phyloP scores from a whole-genome alignment of 2,888 invertebrate genomes.

The Rutpela maculata region DNA sequence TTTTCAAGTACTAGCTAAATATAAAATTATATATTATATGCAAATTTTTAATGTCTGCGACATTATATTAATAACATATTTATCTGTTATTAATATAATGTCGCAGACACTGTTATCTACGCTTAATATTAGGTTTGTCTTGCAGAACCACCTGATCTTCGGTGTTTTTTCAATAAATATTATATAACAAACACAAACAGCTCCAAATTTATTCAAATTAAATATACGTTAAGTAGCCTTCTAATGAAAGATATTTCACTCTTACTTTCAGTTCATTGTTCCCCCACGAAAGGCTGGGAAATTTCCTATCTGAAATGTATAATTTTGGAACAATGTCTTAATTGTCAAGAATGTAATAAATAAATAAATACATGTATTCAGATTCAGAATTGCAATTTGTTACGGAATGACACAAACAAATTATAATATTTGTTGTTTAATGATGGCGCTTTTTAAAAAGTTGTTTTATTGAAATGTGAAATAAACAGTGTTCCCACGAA shows the following conservation, averaged over 20 bases:
- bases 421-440: not conserved
- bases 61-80: no score
- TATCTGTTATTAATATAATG: no score
- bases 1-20: no score
- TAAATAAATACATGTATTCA: not conserved
- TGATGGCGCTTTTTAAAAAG: not conserved
- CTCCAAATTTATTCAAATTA: not conserved
- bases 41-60: no score
- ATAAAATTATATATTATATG: no score
- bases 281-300: not conserved
- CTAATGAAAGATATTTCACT: not conserved
- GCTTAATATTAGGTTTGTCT: no score
- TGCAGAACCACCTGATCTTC: no score
- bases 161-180: no score
- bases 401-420: not conserved
- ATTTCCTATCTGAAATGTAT: not conserved
- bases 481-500: not conserved
- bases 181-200: not conserved
- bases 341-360: not conserved
- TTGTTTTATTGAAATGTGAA: not conserved
- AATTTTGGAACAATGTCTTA: not conserved
- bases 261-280: slow-evolving; percentile 2
- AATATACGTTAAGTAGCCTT: not conserved
- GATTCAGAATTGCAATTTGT: not conserved
- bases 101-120: no score